These are phyloP conservation scores for Miniopterus natalensis DNA, from an alignment of 2,113 vertebrate species.

Conservation along the genomic window DNA sequence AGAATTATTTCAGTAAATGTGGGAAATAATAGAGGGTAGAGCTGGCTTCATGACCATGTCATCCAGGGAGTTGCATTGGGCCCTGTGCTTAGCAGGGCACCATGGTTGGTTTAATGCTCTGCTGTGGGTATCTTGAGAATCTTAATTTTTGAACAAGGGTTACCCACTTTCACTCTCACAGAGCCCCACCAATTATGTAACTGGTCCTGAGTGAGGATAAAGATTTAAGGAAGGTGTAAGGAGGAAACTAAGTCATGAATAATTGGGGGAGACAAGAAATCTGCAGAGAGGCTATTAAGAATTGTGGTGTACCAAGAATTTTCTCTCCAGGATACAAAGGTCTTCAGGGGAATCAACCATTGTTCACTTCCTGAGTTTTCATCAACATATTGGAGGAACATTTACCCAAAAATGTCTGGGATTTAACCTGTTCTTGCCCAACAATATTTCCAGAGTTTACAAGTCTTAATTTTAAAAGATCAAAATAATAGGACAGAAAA, in stretches of 20 bases:
- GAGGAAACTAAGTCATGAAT: constrained; percentile 12
- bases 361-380: not conserved
- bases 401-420: not conserved
- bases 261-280: not conserved
- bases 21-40: not conserved
- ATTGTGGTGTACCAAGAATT: not conserved
- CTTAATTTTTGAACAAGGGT: not conserved
- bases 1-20: not conserved
- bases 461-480: not conserved
- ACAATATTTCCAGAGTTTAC: not conserved
- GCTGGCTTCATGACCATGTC: not conserved
- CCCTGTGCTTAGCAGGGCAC: not conserved
- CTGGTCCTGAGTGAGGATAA: not conserved
- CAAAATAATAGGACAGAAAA: not conserved
- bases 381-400: not conserved
- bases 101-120: not conserved
- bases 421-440: constrained; percentile 8
- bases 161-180: not conserved
- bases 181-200: not conserved
- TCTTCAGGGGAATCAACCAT: not conserved
- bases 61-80: not conserved
- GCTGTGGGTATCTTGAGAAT: not conserved
- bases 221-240: not conserved
- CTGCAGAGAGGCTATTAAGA: not conserved
- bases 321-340: not conserved